Base-by-base conservation (phyloP, 2,797 vertebrate genomes). In the Phrynocephalus guinanensis region DNA sequence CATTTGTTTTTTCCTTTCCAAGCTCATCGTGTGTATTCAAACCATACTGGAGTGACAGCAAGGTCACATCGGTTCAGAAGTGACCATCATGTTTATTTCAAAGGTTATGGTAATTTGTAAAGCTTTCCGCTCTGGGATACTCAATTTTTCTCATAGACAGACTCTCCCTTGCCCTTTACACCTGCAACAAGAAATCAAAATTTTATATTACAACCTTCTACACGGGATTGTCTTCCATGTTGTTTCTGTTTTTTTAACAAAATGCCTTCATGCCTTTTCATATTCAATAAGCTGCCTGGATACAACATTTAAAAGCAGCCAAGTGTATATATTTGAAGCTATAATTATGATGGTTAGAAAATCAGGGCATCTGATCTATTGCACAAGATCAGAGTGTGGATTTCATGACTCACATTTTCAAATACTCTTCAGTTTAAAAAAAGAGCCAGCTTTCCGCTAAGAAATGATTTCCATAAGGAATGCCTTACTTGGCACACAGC, bases 221-320 rank as follows among this genome's bases (percentile, higher is more conserved):
- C 30, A 26, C 84, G 66, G 33, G 76, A 50, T 71, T 44, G 1
- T 52, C 26, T 6, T 78, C 38, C 28, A 50, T 24, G 28, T 79
- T 56, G 11, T 26, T 60, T 79, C 44, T 22, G 28, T 26, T 63
- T 44, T 44, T 44, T 72, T 26, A 60, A 56, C 22, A 80, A 56
- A 86, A 79, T 9, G 5, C 24, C 52, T 88, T 80, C n/a, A 71
- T 0, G 9, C 7, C n/a, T 78, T 78, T 50, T 63, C 44, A 0
- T 63, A 60, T 73, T 75, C 82, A 86, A 90, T 89, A 94, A 94
- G 93, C 38, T 88, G 38, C 85, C 78, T 82, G 91, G 66, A 50
- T 91, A 82, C 75, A 91, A 88, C 84, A 92, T 92, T 86, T 79
- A 56, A 3, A 82, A 83, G 24, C 60, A 92, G 87, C 78, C 88